Evolutionary conservation across 2,113 vertebrate genomes (phyloP).

Genomic region (Isurus oxyrinchus): DNA sequence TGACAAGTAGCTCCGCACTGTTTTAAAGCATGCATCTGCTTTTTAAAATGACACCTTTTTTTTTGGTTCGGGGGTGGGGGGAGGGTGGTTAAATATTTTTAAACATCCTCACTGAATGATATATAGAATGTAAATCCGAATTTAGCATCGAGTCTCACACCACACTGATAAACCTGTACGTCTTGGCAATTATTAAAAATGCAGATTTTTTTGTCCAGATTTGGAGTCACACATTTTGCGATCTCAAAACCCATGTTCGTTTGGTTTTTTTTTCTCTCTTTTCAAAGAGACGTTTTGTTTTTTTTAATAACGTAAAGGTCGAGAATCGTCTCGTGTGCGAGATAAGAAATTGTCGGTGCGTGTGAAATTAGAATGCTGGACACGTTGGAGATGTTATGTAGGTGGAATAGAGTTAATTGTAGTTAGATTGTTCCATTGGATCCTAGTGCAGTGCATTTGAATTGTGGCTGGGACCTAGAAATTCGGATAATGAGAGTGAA

Average conservation of each 20-base stretch:
- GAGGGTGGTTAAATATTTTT: no score
- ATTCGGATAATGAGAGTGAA: slow-evolving; percentile 20
- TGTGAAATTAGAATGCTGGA: not conserved
- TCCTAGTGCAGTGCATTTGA: not conserved
- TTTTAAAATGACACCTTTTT: not conserved
- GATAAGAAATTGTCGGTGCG: not conserved
- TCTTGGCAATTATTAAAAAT: not conserved
- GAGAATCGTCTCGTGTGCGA: no score
- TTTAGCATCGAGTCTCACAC: not conserved
- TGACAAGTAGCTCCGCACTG: not conserved
- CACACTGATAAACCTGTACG: not conserved
- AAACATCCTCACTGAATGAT: not conserved
- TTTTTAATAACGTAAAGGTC: no score
- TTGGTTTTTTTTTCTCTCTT: no score
- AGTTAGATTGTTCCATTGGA: slow-evolving; percentile 22
- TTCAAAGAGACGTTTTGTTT: no score
- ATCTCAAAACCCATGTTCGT: no score
- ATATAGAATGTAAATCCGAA: not conserved
- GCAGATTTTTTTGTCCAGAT: no score
- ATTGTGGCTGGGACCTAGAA: not conserved
- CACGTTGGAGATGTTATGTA: not conserved
- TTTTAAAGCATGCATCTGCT: not conserved
- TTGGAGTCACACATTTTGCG: no score
- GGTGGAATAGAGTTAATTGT: not conserved
- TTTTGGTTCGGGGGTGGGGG: no score